Evolutionary conservation across 2,113 vertebrate species (phyloP).

Genomic region (Antennarius striatus): DNA sequence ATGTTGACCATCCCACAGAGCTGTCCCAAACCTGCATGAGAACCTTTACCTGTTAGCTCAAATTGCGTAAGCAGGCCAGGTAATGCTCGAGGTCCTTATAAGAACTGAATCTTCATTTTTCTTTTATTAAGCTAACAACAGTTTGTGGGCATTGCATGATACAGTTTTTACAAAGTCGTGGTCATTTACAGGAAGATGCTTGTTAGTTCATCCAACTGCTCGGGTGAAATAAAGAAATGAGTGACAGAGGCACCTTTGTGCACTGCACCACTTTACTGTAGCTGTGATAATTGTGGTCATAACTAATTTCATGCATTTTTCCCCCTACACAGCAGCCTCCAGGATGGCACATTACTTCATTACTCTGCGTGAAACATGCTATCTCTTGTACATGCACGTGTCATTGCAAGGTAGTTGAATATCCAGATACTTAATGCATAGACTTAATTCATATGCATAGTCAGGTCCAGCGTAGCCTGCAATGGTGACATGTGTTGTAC

Average conservation of each 20-base stretch:
- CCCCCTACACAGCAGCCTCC: conserved; percentile 41
- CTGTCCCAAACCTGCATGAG: conserved; percentile 38
- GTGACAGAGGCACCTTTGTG: conserved; percentile 25
- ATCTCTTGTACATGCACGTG: neutral
- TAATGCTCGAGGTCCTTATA: conserved; percentile 46
- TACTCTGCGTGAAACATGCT: conserved; percentile 9
- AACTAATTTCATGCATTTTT: conserved; percentile 49
- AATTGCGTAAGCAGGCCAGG: conserved; percentile 38
- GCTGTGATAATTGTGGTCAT: conserved; percentile 51
- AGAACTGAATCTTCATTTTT: conserved; percentile 65
- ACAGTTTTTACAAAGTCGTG: conserved; percentile 36
- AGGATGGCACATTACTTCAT: conserved; percentile 16
- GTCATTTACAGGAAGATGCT: conserved; percentile 22
- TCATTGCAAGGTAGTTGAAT: conserved; percentile 12
- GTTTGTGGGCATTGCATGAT: conserved; percentile 35
- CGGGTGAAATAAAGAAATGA: conserved; percentile 49
- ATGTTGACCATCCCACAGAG: conserved; percentile 45
- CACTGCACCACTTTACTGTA: conserved; percentile 41
- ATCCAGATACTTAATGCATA: conserved; percentile 23
- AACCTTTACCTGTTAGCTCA: conserved; percentile 30
- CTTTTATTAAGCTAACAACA: conserved; percentile 46
- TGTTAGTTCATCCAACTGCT: conserved; percentile 39
- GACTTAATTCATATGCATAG: conserved; percentile 35
- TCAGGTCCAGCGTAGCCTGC: neutral
- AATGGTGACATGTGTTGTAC: conserved; percentile 7